Conservation (phyloP, 2,113 vertebrate genomes). For the Nycticorax nycticorax region DNA sequence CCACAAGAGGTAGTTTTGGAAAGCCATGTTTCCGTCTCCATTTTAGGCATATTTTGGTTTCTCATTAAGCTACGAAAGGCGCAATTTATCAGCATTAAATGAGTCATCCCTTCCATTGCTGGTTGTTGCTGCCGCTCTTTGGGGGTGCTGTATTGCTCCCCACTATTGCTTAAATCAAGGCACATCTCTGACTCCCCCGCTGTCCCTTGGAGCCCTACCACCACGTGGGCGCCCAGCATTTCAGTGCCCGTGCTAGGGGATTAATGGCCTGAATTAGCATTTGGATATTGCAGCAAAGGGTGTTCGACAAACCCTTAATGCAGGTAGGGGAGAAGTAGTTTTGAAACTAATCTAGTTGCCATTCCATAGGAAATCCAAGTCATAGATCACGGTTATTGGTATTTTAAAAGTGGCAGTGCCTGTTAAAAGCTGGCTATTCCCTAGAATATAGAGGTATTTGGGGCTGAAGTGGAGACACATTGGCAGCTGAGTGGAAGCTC, state of each 20-base stretch:
- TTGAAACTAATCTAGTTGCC: constrained; percentile 34
- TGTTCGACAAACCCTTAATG: not conserved
- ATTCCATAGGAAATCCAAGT: constrained; percentile 39
- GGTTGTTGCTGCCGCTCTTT: not conserved
- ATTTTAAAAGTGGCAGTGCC: constrained; percentile 45
- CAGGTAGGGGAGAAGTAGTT: constrained; percentile 1
- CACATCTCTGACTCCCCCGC: not conserved
- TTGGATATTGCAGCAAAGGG: not conserved
- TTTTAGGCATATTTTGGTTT: not conserved
- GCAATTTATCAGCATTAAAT: not conserved
- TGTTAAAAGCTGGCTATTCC: constrained; percentile 31
- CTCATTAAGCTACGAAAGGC: not conserved
- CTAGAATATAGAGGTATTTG: constrained; percentile 3
- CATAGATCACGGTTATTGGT: constrained; percentile 53
- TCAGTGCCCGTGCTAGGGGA: not conserved
- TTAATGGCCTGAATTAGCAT: not conserved
- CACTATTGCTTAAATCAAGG: not conserved
- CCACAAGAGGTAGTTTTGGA: not conserved
- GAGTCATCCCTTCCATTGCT: not conserved
- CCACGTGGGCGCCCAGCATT: rapidly evolving
- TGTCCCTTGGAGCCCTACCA: not conserved
- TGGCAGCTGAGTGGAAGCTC: constrained; percentile 20
- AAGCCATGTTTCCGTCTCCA: rapidly evolving
- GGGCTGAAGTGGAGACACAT: not conserved
- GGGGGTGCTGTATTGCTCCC: not conserved